Evolutionary conservation across 1,140 invertebrate species (phyloP).

Genomic region (Drosophila nikananu): DNA sequence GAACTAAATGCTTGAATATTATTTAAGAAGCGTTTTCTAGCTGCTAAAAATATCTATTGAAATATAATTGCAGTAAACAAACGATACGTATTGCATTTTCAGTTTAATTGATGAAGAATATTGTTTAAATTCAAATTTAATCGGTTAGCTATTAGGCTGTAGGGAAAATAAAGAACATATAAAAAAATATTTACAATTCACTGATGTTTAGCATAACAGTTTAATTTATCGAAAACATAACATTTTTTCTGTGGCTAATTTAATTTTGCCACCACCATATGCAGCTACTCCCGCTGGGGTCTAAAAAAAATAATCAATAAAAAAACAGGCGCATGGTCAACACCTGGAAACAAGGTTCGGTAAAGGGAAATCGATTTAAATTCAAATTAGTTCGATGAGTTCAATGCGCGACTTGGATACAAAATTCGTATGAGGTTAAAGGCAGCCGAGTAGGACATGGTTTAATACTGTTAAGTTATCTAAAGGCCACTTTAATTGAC

Average conservation of each 20-base stretch:
- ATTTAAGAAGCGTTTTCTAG: too few species aligned
- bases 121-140: background rate
- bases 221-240: conserved; percentile 10
- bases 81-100: background rate
- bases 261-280: conserved; percentile 2
- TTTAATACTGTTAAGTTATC: background rate
- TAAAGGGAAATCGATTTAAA: conserved; percentile 1
- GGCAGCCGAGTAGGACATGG: too few species aligned
- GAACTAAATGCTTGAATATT: background rate
- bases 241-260: background rate
- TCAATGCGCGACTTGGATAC: background rate
- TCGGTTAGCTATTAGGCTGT: background rate
- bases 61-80: background rate
- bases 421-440: background rate
- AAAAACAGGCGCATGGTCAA: conserved; percentile 7
- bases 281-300: background rate
- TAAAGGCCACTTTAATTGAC: background rate
- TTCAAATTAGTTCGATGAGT: conserved; percentile 7
- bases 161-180: background rate
- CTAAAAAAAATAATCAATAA: conserved; percentile 10
- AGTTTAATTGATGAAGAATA: background rate
- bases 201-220: background rate
- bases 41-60: background rate
- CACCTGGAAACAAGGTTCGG: conserved; percentile 14
- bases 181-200: background rate